These are phyloP conservation scores for Elaphurus davidianus DNA, from an alignment of 2,113 vertebrate species.

Conservation along the genomic window DNA sequence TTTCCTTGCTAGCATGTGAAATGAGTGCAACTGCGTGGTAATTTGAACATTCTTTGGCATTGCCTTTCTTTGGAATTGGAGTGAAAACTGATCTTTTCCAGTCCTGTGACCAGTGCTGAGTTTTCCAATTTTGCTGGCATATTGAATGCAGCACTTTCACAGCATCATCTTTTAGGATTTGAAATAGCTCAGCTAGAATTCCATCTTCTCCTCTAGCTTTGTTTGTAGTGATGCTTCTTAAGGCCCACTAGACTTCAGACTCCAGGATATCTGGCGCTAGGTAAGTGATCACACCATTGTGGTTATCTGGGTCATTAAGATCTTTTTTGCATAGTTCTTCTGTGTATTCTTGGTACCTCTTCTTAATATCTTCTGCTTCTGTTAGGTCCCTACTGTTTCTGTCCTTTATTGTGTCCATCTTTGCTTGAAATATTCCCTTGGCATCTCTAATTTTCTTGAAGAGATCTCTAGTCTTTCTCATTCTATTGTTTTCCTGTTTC, in stretches of 20 bases:
- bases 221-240: background rate
- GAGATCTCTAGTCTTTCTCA: background rate
- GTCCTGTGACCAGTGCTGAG: background rate
- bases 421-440: background rate
- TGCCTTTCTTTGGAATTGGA: background rate
- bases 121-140: background rate
- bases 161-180: background rate
- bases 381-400: background rate
- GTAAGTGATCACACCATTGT: background rate
- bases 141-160: background rate
- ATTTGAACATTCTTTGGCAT: background rate
- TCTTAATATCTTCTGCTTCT: background rate
- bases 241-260: background rate
- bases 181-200: background rate
- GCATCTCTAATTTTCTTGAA: background rate
- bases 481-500: background rate
- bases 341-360: background rate
- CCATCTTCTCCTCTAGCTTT: background rate
- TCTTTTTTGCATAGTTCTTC: background rate
- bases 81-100: background rate
- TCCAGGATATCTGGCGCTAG: background rate
- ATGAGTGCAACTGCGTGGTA: background rate
- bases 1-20: background rate
- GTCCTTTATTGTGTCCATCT: background rate
- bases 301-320: background rate